phyloP scores from a whole-genome alignment of 2,113 vertebrate species.

The Muntiacus reevesi region DNA sequence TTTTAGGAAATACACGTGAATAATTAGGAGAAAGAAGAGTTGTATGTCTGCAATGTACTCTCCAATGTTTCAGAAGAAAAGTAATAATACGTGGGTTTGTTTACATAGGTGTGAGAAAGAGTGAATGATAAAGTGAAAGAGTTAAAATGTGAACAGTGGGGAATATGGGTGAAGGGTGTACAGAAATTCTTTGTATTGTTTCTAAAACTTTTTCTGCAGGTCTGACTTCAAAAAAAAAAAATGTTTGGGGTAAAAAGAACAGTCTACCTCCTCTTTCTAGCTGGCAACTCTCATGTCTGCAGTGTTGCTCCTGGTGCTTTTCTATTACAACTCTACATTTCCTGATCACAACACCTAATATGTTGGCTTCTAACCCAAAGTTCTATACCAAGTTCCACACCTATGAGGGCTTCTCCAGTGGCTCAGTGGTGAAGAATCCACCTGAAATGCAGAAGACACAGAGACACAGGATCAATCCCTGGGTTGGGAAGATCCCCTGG shows the following conservation, averaged over 20 bases:
- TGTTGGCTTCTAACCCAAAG: neutral
- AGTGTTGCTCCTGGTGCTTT: neutral
- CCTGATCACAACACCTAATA: neutral
- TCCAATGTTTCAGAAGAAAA: neutral
- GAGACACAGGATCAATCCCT: neutral
- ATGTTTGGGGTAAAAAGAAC: neutral
- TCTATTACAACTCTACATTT: neutral
- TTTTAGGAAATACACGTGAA: neutral
- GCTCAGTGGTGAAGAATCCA: accelerated
- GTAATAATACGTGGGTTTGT: neutral
- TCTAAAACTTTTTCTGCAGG: neutral
- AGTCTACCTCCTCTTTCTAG: neutral
- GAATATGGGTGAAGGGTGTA: neutral
- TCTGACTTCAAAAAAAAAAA: slow-evolving; percentile 30
- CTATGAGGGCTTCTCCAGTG: neutral
- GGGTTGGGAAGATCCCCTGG: neutral
- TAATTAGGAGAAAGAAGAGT: neutral
- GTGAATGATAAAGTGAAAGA: neutral
- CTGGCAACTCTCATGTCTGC: neutral
- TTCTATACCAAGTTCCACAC: neutral
- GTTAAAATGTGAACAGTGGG: neutral
- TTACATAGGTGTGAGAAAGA: neutral
- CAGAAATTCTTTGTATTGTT: neutral
- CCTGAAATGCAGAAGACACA: neutral
- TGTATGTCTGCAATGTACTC: neutral